Conservation (phyloP, 1,140 invertebrate genomes). For the Asobara japonica region DNA sequence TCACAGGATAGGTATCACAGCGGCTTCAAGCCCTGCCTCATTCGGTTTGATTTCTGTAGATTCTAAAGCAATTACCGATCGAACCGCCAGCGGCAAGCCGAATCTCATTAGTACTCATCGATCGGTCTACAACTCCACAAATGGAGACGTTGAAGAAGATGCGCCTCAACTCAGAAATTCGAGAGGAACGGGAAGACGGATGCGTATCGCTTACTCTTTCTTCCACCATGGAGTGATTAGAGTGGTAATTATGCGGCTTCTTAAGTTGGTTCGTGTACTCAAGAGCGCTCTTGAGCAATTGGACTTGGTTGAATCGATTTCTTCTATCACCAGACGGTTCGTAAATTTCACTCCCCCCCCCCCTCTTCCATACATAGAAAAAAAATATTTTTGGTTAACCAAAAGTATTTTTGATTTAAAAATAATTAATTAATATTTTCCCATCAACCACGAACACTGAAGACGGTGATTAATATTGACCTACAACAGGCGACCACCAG, state of each 20-base stretch:
- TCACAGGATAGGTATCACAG: not conserved
- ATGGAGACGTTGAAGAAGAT: not conserved
- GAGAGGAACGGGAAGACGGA: not conserved
- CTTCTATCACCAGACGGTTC: no score
- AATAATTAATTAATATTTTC: no score
- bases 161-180: not conserved
- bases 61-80: conserved; percentile 29
- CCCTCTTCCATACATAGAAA: no score
- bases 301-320: no score
- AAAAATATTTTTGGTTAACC: no score
- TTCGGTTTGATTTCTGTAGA: conserved; percentile 14
- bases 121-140: conserved; percentile 18
- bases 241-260: conserved; percentile 20
- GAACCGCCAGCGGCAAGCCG: conserved; percentile 24
- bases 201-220: conserved; percentile 6
- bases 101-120: conserved; percentile 33
- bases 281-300: not conserved
- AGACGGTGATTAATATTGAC: no score
- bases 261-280: not conserved
- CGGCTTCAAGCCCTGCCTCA: not conserved
- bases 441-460: no score
- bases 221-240: not conserved
- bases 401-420: no score
- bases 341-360: no score
- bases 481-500: no score